Base-by-base conservation (phyloP, 2,113 vertebrate genomes). In the Eudorcas thomsonii region DNA sequence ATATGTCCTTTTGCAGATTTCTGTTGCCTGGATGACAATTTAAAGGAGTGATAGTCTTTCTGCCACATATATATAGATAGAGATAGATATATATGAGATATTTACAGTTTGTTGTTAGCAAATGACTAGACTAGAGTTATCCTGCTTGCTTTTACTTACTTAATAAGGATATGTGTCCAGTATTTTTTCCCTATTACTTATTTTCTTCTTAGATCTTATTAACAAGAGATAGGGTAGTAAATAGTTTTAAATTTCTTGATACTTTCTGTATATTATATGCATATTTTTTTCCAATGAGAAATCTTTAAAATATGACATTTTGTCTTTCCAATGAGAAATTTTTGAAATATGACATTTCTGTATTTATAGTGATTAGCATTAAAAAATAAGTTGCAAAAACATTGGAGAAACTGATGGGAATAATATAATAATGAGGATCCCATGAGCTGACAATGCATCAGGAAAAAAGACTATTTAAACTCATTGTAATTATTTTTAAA, bases 401-500 rank as follows among this genome's bases (percentile, higher is more conserved):
- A 5, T 33, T 71, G 25, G 25, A 91, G 57, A 91, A 95, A 67
- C 30, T 23, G n/a, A 36, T 88, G 36, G 7, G 23, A 59, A 92
- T 26, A 74, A 55, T 85, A 52, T 57, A 81, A 39, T 39, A 39
- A 90, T 8, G 57, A 85, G 62, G 50, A 88, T 60, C 54, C 39
- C 17, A 36, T 89, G 78, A 95, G 17, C 30, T 87, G 86, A 93
- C 90, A 97, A 28, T 52, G 28, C 74, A 71, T 62, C 55, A 83
- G 71, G 21, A 50, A 89, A 95, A 59, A 90, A 87, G 15, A 16
- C 26, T 43, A 91, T 92, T 96, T 87, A 52, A 86, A 94, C 91
- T 95, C 36, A 90, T 77, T 78, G 10, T 88, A 92, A 96, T 98
- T 96, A 97, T 95, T 90, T 97, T 93, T 26, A 3, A 91, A 98